Percentiles rank a stretch among this genome's conserved stretches.
Evolutionary conservation across 2,888 invertebrate species (phyloP).

Genomic region (Apodemia mormo): DNA sequence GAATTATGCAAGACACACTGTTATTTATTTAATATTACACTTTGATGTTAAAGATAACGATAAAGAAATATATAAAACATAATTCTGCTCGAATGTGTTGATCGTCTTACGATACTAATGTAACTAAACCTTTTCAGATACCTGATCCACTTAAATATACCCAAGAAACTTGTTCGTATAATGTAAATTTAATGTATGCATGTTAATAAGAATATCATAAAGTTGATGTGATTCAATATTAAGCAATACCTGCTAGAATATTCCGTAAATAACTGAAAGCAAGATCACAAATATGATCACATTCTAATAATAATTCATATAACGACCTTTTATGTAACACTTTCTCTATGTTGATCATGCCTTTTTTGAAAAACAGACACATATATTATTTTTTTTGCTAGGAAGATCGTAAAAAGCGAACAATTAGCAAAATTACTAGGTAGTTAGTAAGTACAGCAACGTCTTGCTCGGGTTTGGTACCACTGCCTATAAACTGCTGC

Average conservation of each 20-base stretch:
- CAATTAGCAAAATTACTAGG: too few relatives aligned
- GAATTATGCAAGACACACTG: not conserved
- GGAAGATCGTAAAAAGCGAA: too few relatives aligned
- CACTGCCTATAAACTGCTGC: too few relatives aligned
- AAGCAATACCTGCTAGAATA: conserved; percentile 3
- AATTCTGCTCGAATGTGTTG: conserved; percentile 31
- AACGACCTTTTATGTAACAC: too few relatives aligned
- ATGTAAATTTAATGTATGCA: conserved; percentile 11
- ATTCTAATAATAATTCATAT: not conserved
- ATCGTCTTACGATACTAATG: not conserved
- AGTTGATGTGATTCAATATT: not conserved
- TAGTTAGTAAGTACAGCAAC: too few relatives aligned
- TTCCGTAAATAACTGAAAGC: not conserved
- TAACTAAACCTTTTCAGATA: conserved; percentile 5
- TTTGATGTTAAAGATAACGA: not conserved
- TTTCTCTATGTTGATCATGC: not conserved
- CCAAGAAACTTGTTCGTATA: conserved; percentile 6
- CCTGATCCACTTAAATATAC: conserved; percentile 11
- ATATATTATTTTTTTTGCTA: too few relatives aligned
- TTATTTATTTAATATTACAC: not conserved
- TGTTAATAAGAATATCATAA: conserved; percentile 4
- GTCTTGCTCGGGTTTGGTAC: too few relatives aligned
- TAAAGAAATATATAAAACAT: not conserved
- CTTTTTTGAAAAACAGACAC: too few relatives aligned
- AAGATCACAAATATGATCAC: not conserved